A percentile compares a stretch with the other conserved stretches of the same genome.
These are phyloP conservation scores for Cydia fagiglandana DNA, from an alignment of 1,140 invertebrate species.

Conservation along the genomic window DNA sequence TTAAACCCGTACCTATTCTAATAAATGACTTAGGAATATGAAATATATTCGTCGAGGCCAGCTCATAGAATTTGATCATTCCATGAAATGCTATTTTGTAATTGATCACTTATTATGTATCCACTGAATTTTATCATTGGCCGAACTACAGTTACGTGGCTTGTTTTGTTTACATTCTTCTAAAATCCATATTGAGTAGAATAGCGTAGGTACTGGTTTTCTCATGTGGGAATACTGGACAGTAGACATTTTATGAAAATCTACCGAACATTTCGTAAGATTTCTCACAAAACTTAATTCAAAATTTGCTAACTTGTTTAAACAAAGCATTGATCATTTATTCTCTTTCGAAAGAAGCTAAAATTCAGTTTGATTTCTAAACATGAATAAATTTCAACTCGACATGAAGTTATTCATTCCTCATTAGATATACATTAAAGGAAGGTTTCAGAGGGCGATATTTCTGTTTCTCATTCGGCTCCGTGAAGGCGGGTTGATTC, in stretches of 20 bases:
- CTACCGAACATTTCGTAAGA: background rate
- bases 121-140: too few relatives aligned
- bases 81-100: too few relatives aligned
- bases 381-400: slow-evolving; percentile 43
- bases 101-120: too few relatives aligned
- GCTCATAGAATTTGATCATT: too few relatives aligned
- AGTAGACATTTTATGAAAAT: background rate
- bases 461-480: slow-evolving; percentile 52
- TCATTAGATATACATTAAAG: slow-evolving; percentile 55
- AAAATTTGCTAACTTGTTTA: background rate
- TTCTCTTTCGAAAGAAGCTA: slow-evolving; percentile 40
- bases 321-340: slow-evolving; percentile 34
- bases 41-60: too few relatives aligned
- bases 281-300: background rate
- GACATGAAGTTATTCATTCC: slow-evolving; percentile 48
- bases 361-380: slow-evolving; percentile 47
- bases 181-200: too few relatives aligned
- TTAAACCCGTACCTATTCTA: too few relatives aligned
- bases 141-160: too few relatives aligned
- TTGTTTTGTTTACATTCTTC: too few relatives aligned
- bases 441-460: slow-evolving; percentile 45
- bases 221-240: too few relatives aligned
- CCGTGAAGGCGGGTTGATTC: slow-evolving; percentile 47
- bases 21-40: too few relatives aligned
- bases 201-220: too few relatives aligned